Conservation (phyloP, 92 coral and sea anemone genomes). For the Epizoanthus stellaris region DNA sequence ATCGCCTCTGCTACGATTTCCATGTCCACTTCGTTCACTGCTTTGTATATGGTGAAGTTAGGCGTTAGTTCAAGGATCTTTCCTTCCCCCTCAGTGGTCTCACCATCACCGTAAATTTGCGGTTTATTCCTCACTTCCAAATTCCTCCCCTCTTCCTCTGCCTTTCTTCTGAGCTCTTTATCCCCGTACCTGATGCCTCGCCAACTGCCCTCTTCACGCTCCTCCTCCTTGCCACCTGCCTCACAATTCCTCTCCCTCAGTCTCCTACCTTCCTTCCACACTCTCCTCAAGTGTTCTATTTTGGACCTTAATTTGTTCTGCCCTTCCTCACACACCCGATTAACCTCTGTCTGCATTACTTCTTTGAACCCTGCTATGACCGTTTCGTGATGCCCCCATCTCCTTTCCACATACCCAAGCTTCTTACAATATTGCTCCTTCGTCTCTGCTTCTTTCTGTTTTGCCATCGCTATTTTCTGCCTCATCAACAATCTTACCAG, state of each 20-base stretch:
- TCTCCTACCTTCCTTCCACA: conserved; percentile 3
- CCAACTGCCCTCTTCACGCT: background rate
- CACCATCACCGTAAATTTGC: conserved; percentile 16
- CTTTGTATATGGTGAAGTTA: conserved; percentile 22
- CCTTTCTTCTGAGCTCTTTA: background rate
- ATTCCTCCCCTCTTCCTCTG: background rate
- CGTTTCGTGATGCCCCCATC: conserved; percentile 22
- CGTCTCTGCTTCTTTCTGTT: background rate
- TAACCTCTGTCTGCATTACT: conserved; percentile 25
- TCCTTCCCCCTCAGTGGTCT: background rate
- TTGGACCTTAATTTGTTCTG: background rate
- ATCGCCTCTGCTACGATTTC: background rate
- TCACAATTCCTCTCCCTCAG: too few relatives aligned
- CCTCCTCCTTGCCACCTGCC: too few relatives aligned
- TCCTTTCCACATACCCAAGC: conserved; percentile 9
- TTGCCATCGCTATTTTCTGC: conserved; percentile 29
- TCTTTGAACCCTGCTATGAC: conserved; percentile 7
- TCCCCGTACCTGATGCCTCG: conserved; percentile 4
- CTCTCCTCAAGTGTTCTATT: conserved; percentile 6
- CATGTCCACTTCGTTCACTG: conserved; percentile 7
- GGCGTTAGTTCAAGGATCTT: background rate
- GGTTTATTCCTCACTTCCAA: conserved; percentile 9
- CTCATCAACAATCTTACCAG: conserved; percentile 10
- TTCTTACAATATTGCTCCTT: conserved; percentile 8
- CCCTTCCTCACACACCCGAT: conserved; percentile 15